phyloP scores from a whole-genome alignment of 23 tunicate species.

The Ciona savignyi region DNA sequence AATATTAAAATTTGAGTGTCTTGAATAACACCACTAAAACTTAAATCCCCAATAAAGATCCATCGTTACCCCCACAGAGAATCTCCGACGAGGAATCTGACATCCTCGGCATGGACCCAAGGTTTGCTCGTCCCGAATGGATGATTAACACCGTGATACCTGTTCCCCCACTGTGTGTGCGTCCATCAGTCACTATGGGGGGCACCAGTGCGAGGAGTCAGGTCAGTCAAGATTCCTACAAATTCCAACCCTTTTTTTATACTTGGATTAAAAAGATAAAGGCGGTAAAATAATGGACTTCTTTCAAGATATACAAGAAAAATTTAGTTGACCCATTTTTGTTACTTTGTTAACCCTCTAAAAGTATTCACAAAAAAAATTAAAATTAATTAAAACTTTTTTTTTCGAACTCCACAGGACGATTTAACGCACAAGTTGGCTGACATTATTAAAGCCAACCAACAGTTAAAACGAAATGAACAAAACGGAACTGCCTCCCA shows the following conservation, averaged over 20 bases:
- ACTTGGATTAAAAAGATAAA: too few relatives aligned
- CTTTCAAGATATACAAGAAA: too few relatives aligned
- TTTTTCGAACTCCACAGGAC: slow-evolving; percentile 34
- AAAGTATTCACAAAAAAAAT: background rate
- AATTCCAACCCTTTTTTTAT: too few relatives aligned
- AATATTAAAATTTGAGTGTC: too few relatives aligned
- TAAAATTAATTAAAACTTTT: too few relatives aligned
- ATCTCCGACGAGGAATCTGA: slow-evolving; percentile 98
- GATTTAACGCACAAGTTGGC: slow-evolving; percentile 99
- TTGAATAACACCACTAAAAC: too few relatives aligned
- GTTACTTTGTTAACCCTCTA: background rate
- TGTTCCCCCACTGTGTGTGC: slow-evolving; percentile 98
- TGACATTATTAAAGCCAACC: slow-evolving; percentile 90
- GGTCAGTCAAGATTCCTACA: slow-evolving; percentile 16
- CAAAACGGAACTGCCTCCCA: slow-evolving; percentile 99
- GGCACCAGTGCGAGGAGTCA: slow-evolving; percentile 95
- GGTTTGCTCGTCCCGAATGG: slow-evolving; percentile 98
- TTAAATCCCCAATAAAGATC: too few relatives aligned
- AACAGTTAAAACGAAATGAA: slow-evolving; percentile 90
- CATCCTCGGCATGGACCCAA: slow-evolving; percentile 96
- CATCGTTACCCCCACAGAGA: slow-evolving; percentile 59
- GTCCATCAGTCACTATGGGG: slow-evolving; percentile 99
- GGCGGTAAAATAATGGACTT: too few relatives aligned
- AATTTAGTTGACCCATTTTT: too few relatives aligned
- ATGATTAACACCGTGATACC: slow-evolving; percentile 96